These are phyloP conservation scores for Porites rus DNA, from an alignment of 92 coral and sea anemone genomes.

Conservation along the genomic window DNA sequence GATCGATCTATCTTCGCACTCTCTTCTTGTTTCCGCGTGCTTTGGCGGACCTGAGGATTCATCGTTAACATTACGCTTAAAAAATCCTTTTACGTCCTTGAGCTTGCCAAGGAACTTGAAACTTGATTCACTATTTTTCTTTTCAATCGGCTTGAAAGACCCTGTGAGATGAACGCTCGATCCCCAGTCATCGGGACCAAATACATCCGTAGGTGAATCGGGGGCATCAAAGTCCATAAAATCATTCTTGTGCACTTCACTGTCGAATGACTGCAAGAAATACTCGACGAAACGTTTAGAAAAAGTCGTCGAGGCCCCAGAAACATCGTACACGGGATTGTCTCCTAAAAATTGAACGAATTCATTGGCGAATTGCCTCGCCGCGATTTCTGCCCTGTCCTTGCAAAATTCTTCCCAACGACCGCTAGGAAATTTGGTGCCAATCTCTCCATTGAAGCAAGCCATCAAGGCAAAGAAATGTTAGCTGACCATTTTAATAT, in stretches of 20 bases:
- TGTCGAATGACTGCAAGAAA: constrained; percentile 86
- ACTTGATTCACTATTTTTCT: constrained; percentile 69
- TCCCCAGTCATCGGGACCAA: constrained; percentile 94
- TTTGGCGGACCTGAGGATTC: constrained; percentile 50
- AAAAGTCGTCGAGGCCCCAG: constrained; percentile 94
- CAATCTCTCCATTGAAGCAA: constrained; percentile 93
- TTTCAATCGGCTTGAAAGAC: constrained; percentile 75
- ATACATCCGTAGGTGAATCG: constrained; percentile 93
- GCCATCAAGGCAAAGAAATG: constrained; percentile 75
- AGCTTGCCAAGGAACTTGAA: constrained; percentile 71
- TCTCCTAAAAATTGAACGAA: constrained; percentile 92
- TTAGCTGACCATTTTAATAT: constrained; percentile 41
- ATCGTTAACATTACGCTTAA: constrained; percentile 82
- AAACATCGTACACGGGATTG: constrained; percentile 94
- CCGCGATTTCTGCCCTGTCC: constrained; percentile 90
- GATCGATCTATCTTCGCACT: constrained; percentile 46
- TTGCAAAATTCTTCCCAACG: constrained; percentile 99
- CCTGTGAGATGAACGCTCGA: constrained; percentile 86
- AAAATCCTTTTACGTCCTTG: constrained; percentile 83
- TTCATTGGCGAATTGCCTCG: constrained; percentile 91
- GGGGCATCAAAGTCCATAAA: constrained; percentile 91
- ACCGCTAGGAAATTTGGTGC: constrained; percentile 81
- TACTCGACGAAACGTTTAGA: constrained; percentile 95
- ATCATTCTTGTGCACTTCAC: constrained; percentile 90
- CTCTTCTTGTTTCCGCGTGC: constrained; percentile 45